These are phyloP conservation scores for Nephila pilipes DNA, from an alignment of 1,140 invertebrate genomes.

Conservation along the genomic window DNA sequence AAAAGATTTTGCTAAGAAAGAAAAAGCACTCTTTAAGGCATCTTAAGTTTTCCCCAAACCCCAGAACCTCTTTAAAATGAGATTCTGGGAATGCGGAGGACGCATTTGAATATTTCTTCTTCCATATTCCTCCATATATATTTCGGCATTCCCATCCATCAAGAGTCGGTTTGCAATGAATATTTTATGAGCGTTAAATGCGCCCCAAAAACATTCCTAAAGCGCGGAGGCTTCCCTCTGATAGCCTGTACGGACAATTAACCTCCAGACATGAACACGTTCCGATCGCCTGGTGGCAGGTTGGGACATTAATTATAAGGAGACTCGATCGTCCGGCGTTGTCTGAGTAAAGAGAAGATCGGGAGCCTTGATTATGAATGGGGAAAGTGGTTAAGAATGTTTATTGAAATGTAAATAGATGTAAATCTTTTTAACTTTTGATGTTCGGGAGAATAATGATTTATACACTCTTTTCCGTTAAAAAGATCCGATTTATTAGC, in stretches of 20 bases:
- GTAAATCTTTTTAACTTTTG: too few relatives aligned
- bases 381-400: neutral
- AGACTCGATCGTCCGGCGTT: neutral
- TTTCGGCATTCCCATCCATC: conserved; percentile 12
- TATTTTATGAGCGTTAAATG: conserved; percentile 38
- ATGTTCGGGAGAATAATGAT: too few relatives aligned
- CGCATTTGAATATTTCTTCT: conserved; percentile 11
- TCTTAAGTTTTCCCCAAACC: neutral
- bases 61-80: neutral
- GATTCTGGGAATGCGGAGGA: neutral
- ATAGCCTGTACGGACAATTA: conserved; percentile 16
- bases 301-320: neutral
- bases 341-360: neutral
- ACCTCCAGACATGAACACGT: neutral
- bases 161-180: conserved; percentile 34
- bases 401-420: conserved; percentile 13
- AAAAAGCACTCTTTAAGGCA: neutral
- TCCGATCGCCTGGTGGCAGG: neutral
- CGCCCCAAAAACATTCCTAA: neutral
- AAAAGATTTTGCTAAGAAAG: neutral
- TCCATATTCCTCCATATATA: conserved; percentile 12
- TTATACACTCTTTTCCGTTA: too few relatives aligned
- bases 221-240: neutral
- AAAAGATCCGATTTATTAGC: too few relatives aligned
- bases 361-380: neutral